Evolutionary conservation across 2,113 vertebrate species (phyloP).

Genomic region (Chamaea fasciata): DNA sequence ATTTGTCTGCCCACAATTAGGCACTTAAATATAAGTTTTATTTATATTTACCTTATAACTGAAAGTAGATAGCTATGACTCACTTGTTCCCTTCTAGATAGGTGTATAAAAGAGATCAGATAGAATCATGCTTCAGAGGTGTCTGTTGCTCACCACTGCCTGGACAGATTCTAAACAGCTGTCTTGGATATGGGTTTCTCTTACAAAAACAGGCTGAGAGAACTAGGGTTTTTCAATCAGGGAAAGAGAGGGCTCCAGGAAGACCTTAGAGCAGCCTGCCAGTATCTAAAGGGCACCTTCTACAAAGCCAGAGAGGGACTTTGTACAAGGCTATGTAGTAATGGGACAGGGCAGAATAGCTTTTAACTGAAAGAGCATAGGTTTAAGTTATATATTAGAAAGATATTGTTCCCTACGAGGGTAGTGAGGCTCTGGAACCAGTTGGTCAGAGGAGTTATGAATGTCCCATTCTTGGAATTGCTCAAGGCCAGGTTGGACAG

Average conservation of each 20-base stretch:
- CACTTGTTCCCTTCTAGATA: not conserved
- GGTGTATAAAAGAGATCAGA: not conserved
- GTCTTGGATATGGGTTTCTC: not conserved
- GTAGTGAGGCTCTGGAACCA: not conserved
- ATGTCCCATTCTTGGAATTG: not conserved
- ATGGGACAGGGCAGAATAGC: not conserved
- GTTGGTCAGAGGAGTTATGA: not conserved
- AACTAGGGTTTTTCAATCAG: not conserved
- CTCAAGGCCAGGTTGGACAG: not conserved
- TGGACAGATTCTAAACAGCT: not conserved
- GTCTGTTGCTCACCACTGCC: not conserved
- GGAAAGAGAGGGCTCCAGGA: not conserved
- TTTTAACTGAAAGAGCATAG: not conserved
- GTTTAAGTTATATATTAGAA: not conserved
- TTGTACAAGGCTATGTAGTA: not conserved
- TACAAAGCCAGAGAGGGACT: not conserved
- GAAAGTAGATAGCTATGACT: not conserved
- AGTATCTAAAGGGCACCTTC: not conserved
- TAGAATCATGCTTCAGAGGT: not conserved
- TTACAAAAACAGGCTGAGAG: not conserved
- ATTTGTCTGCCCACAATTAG: not conserved
- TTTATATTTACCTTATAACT: not conserved
- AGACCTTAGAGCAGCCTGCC: not conserved
- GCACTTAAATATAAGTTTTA: not conserved
- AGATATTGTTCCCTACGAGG: not conserved